A percentile compares a stretch with the other conserved stretches of the same genome.
phyloP scores from a whole-genome alignment of 2,888 invertebrate genomes.

The Zaprionus obscuricornis region DNA sequence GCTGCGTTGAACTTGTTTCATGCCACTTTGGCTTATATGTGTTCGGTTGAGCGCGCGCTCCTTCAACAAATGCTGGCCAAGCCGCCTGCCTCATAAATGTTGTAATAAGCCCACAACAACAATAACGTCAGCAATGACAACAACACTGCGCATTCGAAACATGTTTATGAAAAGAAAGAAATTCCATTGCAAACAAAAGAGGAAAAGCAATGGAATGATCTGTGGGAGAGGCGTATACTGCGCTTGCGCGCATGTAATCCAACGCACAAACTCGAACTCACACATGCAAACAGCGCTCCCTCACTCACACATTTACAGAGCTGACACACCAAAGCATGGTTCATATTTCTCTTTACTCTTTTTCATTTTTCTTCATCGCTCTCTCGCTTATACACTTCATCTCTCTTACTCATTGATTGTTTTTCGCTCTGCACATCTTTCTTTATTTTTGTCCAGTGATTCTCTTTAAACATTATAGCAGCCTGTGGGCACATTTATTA shows the following conservation, averaged over 20 bases:
- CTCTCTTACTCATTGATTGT: background rate
- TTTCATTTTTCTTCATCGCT: conserved; percentile 7
- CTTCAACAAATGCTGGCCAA: conserved; percentile 51
- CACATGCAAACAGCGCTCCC: conserved; percentile 5
- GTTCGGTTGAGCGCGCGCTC: conserved; percentile 57
- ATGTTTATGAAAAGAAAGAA: conserved; percentile 80
- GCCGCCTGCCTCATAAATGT: conserved; percentile 65
- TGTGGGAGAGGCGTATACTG: conserved; percentile 47
- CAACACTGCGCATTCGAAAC: conserved; percentile 57
- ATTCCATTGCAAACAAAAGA: conserved; percentile 78
- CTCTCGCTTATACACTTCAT: conserved; percentile 3
- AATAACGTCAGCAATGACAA: conserved; percentile 41
- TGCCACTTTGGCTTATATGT: conserved; percentile 66
- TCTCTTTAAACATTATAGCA: conserved; percentile 40
- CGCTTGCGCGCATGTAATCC: conserved; percentile 64
- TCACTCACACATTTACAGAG: background rate
- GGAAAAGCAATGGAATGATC: conserved; percentile 39
- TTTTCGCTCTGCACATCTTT: too few species aligned
- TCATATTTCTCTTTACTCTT: conserved; percentile 47
- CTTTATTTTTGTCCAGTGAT: background rate
- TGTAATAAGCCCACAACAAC: conserved; percentile 67
- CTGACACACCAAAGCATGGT: too few species aligned
- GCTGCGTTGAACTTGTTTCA: conserved; percentile 66
- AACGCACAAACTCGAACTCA: conserved; percentile 30
- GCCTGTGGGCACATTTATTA: conserved; percentile 62